Percentiles rank a stretch among this genome's conserved stretches.
Conservation (phyloP, 37 sponge, comb jelly and placozoan species). For the Cliona cf. orientalis region DNA sequence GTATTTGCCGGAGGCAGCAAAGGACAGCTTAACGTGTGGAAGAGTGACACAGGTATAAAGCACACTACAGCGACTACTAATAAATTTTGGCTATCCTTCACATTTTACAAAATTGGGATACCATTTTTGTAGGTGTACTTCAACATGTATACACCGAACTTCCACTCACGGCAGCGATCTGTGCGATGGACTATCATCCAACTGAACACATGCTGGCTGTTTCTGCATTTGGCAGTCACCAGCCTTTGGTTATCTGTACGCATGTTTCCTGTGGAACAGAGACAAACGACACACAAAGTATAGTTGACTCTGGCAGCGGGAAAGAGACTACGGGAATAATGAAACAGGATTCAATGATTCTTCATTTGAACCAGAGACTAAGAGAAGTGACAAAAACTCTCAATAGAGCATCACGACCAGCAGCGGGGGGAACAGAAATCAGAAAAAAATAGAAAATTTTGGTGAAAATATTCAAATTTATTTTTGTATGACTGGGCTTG, state of each 20-base stretch:
- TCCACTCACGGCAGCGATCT: constrained; percentile 9
- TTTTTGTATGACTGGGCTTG: background rate
- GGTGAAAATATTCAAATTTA: background rate
- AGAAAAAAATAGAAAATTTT: background rate
- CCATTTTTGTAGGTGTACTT: constrained; percentile 1
- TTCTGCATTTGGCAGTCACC: constrained; percentile 30
- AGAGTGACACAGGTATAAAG: constrained; percentile 19
- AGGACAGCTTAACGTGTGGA: constrained; percentile 47
- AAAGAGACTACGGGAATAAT: background rate
- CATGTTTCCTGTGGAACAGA: background rate
- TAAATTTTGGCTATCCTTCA: background rate
- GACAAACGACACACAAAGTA: background rate
- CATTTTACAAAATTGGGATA: no score
- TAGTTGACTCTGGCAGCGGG: background rate
- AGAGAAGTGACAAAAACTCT: constrained; percentile 7
- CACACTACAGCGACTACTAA: background rate
- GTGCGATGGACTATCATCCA: constrained; percentile 55
- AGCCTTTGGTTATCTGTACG: constrained; percentile 29
- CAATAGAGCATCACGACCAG: background rate
- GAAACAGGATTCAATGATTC: background rate
- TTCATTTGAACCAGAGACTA: background rate
- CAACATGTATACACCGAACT: constrained; percentile 11
- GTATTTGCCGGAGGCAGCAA: constrained; percentile 33
- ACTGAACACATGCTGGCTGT: constrained; percentile 42
- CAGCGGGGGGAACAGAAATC: constrained; percentile 2